These are phyloP conservation scores for Riptortus pedestris DNA, from an alignment of 1,140 invertebrate species.

Conservation along the genomic window DNA sequence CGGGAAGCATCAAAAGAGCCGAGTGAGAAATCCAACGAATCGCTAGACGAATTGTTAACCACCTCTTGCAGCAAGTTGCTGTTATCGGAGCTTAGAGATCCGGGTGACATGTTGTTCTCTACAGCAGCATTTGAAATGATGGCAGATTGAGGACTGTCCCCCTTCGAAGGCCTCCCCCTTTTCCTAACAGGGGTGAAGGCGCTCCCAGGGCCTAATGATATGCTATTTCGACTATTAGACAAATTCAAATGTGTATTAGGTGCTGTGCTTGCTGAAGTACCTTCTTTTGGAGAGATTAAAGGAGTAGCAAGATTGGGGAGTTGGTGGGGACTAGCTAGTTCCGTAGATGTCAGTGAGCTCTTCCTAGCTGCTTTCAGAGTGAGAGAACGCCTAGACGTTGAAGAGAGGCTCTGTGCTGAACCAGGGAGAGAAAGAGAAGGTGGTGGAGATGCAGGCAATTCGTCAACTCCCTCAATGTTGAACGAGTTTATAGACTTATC, in stretches of 20 bases:
- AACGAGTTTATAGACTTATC: neutral
- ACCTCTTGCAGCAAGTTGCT: neutral
- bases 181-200: too few species aligned
- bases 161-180: too few species aligned
- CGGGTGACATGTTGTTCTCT: too few species aligned
- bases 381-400: neutral
- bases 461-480: neutral
- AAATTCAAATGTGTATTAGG: neutral
- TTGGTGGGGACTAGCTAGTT: neutral
- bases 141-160: too few species aligned
- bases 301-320: neutral
- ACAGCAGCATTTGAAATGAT: too few species aligned
- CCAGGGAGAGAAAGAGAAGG: neutral
- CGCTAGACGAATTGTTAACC: neutral
- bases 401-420: neutral
- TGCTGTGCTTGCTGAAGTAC: neutral
- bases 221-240: neutral
- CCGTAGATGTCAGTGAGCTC: conserved; percentile 14
- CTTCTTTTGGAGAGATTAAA: neutral
- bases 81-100: neutral
- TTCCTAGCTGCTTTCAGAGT: neutral
- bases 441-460: neutral
- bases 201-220: neutral
- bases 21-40: neutral
- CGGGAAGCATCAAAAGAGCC: conserved; percentile 1